Conservation (phyloP, 2,797 vertebrate genomes). For the Rallus crepitans region DNA sequence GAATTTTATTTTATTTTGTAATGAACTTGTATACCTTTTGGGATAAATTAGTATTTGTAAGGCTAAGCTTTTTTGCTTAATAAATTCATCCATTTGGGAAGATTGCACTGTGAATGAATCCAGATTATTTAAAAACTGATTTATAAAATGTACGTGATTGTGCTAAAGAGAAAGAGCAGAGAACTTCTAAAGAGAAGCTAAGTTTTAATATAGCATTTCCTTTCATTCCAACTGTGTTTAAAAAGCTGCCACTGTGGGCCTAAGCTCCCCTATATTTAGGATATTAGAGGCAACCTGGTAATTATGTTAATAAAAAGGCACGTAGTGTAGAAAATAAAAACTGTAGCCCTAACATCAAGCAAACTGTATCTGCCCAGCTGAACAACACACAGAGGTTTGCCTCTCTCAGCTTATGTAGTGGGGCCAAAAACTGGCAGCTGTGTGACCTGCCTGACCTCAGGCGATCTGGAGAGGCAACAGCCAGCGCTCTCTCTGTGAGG, state of each 20-base stretch:
- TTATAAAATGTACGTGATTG: background rate
- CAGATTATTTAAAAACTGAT: background rate
- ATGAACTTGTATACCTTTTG: background rate
- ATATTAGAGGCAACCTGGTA: background rate
- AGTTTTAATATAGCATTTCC: background rate
- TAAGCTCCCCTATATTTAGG: background rate
- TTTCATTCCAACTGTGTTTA: background rate
- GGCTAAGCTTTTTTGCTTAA: background rate
- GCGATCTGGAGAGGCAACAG: background rate
- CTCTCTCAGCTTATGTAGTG: background rate
- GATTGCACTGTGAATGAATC: background rate
- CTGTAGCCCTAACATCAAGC: background rate
- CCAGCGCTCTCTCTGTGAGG: accelerated
- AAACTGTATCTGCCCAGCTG: background rate
- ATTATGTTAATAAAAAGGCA: background rate
- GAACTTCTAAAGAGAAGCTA: background rate
- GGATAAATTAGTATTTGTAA: background rate
- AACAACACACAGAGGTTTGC: background rate
- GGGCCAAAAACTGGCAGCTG: background rate
- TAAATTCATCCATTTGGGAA: background rate
- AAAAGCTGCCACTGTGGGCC: background rate
- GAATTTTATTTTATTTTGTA: background rate
- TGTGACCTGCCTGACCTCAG: background rate
- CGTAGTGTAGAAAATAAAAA: background rate
- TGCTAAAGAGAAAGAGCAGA: background rate